phyloP scores from a whole-genome alignment of 2,888 invertebrate species.

The Ommatoiulus sabulosus region DNA sequence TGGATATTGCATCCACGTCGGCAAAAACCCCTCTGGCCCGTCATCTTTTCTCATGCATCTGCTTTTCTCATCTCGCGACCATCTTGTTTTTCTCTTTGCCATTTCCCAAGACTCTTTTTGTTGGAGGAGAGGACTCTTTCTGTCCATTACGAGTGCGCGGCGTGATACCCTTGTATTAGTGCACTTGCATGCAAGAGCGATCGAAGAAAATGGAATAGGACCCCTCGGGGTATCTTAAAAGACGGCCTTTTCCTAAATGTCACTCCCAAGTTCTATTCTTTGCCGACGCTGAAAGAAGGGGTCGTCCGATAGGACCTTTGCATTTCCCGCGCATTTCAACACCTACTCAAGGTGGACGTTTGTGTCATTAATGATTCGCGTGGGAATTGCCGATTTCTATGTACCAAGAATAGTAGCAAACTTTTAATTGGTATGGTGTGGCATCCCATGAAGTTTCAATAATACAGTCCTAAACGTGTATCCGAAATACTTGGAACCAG shows the following conservation, averaged over 20 bases:
- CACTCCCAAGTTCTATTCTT: neutral
- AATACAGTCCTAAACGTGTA: too few relatives aligned
- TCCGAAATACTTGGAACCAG: too few relatives aligned
- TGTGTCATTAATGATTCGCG: too few relatives aligned
- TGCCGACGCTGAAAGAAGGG: neutral
- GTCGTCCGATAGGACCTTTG: neutral
- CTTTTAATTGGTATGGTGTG: too few relatives aligned
- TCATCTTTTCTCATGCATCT: constrained; percentile 38
- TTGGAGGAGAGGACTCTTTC: constrained; percentile 38
- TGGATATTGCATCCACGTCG: neutral
- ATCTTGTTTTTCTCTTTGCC: constrained; percentile 29
- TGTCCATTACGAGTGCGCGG: constrained; percentile 41
- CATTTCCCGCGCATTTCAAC: neutral
- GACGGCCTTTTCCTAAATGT: constrained; percentile 20
- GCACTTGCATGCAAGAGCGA: neutral
- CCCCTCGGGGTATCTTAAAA: constrained; percentile 45
- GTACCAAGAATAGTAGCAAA: too few relatives aligned
- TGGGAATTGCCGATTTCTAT: too few relatives aligned
- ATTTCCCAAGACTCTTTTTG: constrained; percentile 41
- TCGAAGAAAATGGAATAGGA: constrained; percentile 26
- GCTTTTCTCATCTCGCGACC: constrained; percentile 26
- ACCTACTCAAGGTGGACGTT: too few relatives aligned
- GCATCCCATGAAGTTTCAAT: too few relatives aligned
- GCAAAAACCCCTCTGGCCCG: constrained; percentile 46
- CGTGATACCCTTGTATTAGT: constrained; percentile 48